A percentile compares a stretch with the other conserved stretches of the same genome.
These are phyloP conservation scores for Copsychus sechellarum DNA, from an alignment of 2,113 vertebrate species.

Conservation along the genomic window DNA sequence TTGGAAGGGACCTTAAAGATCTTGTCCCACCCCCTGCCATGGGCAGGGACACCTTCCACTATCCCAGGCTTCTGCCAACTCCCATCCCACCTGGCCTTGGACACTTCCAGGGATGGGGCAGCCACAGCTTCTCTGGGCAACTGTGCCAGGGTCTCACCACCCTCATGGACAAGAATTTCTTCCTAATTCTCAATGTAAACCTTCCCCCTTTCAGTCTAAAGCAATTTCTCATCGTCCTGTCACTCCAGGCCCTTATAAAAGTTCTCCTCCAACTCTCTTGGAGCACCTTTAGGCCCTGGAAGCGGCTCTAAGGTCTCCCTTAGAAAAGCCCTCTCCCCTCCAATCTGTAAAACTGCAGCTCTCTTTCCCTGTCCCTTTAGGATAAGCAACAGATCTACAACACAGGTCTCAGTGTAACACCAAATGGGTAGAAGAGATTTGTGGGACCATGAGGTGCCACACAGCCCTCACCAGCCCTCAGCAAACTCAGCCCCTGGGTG, in stretches of 20 bases:
- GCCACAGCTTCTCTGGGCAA: neutral
- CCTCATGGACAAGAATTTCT: neutral
- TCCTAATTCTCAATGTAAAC: neutral
- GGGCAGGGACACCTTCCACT: neutral
- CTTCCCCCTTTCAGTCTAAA: neutral
- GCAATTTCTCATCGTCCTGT: fast-evolving
- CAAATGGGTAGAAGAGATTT: neutral
- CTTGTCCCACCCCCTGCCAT: fast-evolving
- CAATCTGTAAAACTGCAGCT: neutral
- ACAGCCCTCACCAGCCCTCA: neutral
- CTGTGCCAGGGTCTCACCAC: neutral
- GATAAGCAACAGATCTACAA: fast-evolving
- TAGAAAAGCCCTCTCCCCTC: neutral
- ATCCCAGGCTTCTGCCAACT: neutral
- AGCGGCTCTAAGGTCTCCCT: neutral
- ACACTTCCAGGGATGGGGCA: neutral
- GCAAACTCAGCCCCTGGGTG: fast-evolving
- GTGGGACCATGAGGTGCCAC: fast-evolving
- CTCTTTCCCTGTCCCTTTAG: neutral
- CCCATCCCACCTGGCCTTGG: neutral
- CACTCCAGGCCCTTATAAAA: neutral
- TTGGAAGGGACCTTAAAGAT: neutral
- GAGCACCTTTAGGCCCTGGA: neutral
- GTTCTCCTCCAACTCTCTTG: neutral
- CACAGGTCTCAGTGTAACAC: fast-evolving